Conservation (phyloP, 35 echinoderm and acorn worm genomes). For the Antedon bifida region DNA sequence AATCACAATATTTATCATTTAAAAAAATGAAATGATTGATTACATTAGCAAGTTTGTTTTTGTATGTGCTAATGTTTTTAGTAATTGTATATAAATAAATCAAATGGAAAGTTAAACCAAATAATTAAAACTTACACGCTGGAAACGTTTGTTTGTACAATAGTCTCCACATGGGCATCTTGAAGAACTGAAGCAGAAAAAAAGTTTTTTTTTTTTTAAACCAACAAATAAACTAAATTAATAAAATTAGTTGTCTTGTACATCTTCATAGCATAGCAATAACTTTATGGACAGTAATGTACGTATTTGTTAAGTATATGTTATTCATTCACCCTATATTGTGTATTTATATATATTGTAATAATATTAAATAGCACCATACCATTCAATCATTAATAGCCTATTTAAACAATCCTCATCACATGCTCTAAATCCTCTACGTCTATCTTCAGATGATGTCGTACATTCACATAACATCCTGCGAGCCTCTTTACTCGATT, state of each 20-base stretch:
- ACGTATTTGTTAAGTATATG: too few relatives aligned
- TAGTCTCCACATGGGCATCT: constrained; percentile 94
- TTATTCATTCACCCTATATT: too few relatives aligned
- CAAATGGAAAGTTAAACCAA: background rate
- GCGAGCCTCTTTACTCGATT: constrained; percentile 77
- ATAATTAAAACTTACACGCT: constrained; percentile 34
- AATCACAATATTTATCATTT: too few relatives aligned
- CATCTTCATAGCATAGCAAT: too few relatives aligned
- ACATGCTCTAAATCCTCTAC: constrained; percentile 41
- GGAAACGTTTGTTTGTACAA: constrained; percentile 65
- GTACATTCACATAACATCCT: constrained; percentile 85
- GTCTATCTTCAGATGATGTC: constrained; percentile 61
- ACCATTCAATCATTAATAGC: constrained; percentile 99
- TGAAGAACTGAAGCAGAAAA: constrained; percentile 36
- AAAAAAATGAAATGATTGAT: too few relatives aligned
- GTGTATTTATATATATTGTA: too few relatives aligned
- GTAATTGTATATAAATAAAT: too few relatives aligned
- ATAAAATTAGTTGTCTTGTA: too few relatives aligned
- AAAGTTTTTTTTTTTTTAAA: background rate
- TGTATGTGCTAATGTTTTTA: too few relatives aligned
- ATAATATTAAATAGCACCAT: background rate
- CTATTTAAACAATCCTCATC: constrained; percentile 94
- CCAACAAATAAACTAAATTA: too few relatives aligned
- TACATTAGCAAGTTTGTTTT: too few relatives aligned
- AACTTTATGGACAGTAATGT: too few relatives aligned